Conservation (phyloP, 1,140 invertebrate genomes). For the Bombyx mandarina region DNA sequence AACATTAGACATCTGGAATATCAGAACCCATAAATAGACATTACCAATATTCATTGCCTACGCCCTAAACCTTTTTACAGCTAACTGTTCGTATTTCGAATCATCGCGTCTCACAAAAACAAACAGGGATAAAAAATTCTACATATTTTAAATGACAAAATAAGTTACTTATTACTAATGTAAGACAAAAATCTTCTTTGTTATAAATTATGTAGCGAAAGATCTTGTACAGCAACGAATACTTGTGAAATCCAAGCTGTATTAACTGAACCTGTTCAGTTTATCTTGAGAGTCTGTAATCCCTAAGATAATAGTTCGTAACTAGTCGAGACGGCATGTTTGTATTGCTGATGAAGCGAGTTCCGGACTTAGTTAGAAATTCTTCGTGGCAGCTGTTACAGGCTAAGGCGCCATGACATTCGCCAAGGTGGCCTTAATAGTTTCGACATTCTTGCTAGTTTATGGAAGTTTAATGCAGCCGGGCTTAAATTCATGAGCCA, state of each 20-base stretch:
- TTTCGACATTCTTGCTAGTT: neutral
- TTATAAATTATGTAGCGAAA: neutral
- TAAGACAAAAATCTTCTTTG: too few relatives aligned
- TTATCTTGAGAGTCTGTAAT: slow-evolving; percentile 32
- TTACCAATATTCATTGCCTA: too few relatives aligned
- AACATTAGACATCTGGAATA: too few relatives aligned
- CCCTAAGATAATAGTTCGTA: slow-evolving; percentile 49
- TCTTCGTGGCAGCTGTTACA: slow-evolving; percentile 27
- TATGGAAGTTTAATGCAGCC: too few relatives aligned
- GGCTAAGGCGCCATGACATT: slow-evolving; percentile 13
- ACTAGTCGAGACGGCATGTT: slow-evolving; percentile 44
- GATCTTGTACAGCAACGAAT: neutral
- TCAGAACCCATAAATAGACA: too few relatives aligned
- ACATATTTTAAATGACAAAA: too few relatives aligned
- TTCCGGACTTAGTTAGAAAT: slow-evolving; percentile 39
- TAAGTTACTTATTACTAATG: too few relatives aligned
- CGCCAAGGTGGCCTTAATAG: slow-evolving; percentile 22
- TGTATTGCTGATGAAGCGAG: slow-evolving; percentile 46
- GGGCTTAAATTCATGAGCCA: too few relatives aligned
- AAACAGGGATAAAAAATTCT: too few relatives aligned
- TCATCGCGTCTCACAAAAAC: too few relatives aligned
- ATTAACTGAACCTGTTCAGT: slow-evolving; percentile 12
- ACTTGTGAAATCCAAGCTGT: slow-evolving; percentile 9
- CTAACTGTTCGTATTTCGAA: too few relatives aligned
- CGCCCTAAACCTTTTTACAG: too few relatives aligned